Evolutionary conservation across 2,113 vertebrate genomes (phyloP).

Genomic region (Apodemus sylvaticus): DNA sequence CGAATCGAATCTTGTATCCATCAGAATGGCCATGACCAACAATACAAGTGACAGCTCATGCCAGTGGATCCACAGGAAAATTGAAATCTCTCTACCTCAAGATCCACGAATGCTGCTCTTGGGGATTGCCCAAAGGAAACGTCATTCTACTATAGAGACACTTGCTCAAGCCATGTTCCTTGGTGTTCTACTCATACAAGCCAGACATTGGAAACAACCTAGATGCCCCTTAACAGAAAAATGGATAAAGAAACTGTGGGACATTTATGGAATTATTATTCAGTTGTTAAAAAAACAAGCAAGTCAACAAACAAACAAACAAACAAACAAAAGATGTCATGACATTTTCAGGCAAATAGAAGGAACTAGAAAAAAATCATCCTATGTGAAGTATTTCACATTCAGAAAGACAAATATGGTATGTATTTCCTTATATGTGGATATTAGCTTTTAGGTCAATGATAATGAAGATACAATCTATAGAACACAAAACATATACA

Average conservation of each 20-base stretch:
- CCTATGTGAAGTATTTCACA: background rate
- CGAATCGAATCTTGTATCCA: no score
- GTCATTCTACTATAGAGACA: background rate
- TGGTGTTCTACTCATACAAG: background rate
- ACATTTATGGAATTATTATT: background rate
- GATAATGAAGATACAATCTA: background rate
- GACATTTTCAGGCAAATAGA: background rate
- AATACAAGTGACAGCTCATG: background rate
- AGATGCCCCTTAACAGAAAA: background rate
- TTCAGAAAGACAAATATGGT: background rate
- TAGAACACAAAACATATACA: no score
- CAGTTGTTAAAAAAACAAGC: background rate
- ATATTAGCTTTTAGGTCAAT: background rate
- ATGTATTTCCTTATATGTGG: background rate
- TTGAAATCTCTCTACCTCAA: background rate
- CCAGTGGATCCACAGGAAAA: background rate
- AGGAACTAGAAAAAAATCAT: background rate
- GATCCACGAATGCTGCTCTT: background rate
- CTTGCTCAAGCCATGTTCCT: background rate
- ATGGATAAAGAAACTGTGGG: background rate
- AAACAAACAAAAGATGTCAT: background rate
- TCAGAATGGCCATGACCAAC: background rate
- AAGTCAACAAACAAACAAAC: no score
- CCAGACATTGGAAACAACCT: background rate
- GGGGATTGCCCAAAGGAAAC: background rate